A percentile compares a stretch with the other conserved stretches of the same genome.
Conservation (phyloP, 1,140 invertebrate genomes). For the Pteromalus puparum region DNA sequence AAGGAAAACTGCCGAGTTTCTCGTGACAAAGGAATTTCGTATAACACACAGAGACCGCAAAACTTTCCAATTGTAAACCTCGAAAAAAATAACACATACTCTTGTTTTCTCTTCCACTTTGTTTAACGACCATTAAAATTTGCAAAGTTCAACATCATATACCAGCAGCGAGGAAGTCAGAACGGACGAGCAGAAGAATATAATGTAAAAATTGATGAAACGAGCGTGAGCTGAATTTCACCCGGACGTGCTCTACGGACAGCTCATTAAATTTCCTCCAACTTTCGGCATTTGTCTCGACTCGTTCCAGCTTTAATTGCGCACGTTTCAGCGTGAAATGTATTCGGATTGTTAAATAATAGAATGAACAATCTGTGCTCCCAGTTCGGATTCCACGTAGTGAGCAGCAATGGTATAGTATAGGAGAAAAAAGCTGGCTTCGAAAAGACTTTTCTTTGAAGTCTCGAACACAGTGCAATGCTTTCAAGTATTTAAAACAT, state of each 20-base stretch:
- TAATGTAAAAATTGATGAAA: slow-evolving; percentile 1
- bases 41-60: not conserved
- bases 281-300: not conserved
- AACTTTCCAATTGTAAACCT: not conserved
- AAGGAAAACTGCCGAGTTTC: not conserved
- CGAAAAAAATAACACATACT: not conserved
- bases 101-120: not conserved
- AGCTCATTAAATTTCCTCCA: not conserved
- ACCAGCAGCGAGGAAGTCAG: too few relatives aligned
- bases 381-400: too few relatives aligned
- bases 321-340: not conserved
- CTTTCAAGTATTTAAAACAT: not conserved
- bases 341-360: not conserved
- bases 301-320: not conserved
- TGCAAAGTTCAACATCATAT: not conserved
- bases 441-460: not conserved
- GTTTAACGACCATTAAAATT: not conserved
- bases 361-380: not conserved
- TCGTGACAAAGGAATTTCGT: slow-evolving; percentile 17
- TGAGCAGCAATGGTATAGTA: not conserved
- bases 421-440: not conserved
- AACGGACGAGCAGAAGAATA: not conserved
- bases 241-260: not conserved
- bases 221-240: not conserved
- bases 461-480: not conserved